Evolutionary conservation across 2,113 vertebrate genomes (phyloP), one percentile per base, ranked within the genome.

Genomic region (Enhydra lutris): DNA sequence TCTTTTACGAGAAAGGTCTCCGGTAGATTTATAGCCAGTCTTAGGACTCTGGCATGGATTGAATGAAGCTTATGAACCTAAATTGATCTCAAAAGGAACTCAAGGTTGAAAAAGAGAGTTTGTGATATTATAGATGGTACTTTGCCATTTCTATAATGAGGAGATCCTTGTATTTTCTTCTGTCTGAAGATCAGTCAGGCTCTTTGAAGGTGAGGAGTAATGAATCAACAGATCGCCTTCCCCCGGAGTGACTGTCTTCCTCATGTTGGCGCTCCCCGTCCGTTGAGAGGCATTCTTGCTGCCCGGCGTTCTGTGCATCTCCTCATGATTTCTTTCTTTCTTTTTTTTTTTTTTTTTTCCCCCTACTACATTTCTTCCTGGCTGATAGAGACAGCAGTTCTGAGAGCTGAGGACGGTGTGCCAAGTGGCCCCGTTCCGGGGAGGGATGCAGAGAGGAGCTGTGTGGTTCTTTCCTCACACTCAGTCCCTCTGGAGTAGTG

Each of bases 51-150:
- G 50, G 89, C 26, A 8, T 73, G 71, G 67, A 61, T 4, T 57
- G 87, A 71, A 65, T 89, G 50, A 65, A 61, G 73, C 50, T 59
- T 71, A 42, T 78, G 76, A 86, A 82, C 52, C 71, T 86, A 21
- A 91, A 71, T 59, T 82, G 82, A 52, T 96, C 92, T 97, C 83
- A 34, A n/a, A 86, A 96, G 67, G 61, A 83, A 39, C 34, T 88
- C n/a, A 71, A 69, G 52, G 52, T 39, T 94, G 76, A 52, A 50
- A 88, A 65, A 55, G 36, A 74, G n/a, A 42, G 14, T 39, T 34
- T 73, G 69, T 5, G 67, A 50, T 52, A 26, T 91, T 50, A 26
- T 21, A 9, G 63, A 50, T n/a, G 50, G 42, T 42, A 14, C 13
- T 7, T 74, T 52, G 79, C 73, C 29, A 14, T 42, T 65, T 82